Conservation (phyloP, 2,113 vertebrate genomes). For the Andinoacara biseriatus region DNA sequence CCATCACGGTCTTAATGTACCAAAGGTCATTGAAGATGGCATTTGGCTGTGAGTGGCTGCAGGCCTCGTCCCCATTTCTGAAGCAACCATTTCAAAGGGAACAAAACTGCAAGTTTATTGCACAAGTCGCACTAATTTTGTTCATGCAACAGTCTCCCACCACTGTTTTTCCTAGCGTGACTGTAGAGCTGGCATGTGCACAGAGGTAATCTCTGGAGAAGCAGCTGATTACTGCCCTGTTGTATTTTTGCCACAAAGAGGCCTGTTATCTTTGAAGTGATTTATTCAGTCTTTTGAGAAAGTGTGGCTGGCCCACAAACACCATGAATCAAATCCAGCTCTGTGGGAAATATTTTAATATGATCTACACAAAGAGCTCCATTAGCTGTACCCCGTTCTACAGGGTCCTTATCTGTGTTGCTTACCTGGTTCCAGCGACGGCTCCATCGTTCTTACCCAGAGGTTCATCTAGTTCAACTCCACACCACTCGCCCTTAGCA, state of each 20-base stretch:
- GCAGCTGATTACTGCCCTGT: background rate
- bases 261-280: no score
- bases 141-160: no score
- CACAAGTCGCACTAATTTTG: no score
- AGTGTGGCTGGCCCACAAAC: background rate
- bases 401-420: background rate
- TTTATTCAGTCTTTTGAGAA: background rate
- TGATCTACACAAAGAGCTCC: background rate
- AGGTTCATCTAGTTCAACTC: constrained; percentile 96
- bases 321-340: background rate
- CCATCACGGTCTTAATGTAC: no score
- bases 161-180: no score
- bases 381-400: background rate
- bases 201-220: background rate
- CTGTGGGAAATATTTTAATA: background rate
- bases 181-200: background rate
- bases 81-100: no score
- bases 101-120: no score
- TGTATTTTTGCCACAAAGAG: background rate
- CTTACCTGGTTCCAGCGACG: constrained; percentile 93
- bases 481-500: constrained; percentile 98
- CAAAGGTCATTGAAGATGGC: no score
- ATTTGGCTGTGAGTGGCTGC: no score
- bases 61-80: no score
- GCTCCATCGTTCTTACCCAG: constrained; percentile 97